Conservation (phyloP, 1,140 invertebrate genomes). For the Brachionus paranguensis region DNA sequence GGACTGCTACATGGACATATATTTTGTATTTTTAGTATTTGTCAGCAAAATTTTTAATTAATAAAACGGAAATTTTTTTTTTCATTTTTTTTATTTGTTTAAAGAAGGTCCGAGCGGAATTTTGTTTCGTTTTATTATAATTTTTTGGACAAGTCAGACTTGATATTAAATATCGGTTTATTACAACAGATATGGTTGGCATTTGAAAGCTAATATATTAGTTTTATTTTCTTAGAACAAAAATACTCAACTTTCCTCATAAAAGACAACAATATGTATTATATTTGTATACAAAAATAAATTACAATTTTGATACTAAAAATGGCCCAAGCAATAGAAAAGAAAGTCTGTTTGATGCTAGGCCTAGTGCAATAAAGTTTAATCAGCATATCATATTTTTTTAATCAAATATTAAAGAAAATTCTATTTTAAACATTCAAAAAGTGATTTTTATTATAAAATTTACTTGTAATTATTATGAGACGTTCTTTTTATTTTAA, state of each 20-base stretch:
- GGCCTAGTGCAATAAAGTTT: neutral
- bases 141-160: neutral
- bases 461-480: neutral
- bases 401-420: neutral
- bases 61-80: neutral
- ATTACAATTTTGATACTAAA: neutral
- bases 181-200: neutral
- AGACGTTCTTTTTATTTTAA: neutral
- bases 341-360: neutral
- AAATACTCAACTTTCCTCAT: neutral
- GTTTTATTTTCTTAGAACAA: neutral
- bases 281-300: neutral
- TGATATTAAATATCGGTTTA: neutral
- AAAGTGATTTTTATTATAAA: neutral
- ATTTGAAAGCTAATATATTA: neutral
- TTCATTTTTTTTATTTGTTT: neutral
- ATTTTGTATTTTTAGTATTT: neutral
- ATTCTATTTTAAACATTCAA: conserved; percentile 15
- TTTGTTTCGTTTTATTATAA: neutral
- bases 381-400: conserved; percentile 17
- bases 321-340: neutral
- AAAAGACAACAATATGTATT: neutral
- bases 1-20: neutral
- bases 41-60: neutral
- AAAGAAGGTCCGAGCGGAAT: neutral